Evolutionary conservation across 1,140 invertebrate species (phyloP).

Genomic region (Drosophila leontia): DNA sequence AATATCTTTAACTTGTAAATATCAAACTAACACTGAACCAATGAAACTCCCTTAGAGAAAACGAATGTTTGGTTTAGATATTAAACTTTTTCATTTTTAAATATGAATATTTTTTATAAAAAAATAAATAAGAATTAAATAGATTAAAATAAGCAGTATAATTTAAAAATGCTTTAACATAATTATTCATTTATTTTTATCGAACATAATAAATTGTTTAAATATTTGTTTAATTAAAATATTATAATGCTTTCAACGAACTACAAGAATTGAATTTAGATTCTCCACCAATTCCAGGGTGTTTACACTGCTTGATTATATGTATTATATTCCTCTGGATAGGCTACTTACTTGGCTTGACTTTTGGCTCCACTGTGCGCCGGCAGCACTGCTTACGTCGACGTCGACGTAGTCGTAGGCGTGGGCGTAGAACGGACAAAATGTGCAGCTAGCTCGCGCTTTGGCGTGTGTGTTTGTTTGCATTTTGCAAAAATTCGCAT

Average conservation of each 20-base stretch:
- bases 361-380: conserved; percentile 32
- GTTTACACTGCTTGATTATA: neutral
- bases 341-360: conserved; percentile 37
- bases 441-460: conserved; percentile 32
- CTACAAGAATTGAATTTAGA: neutral
- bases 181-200: neutral
- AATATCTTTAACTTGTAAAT: neutral
- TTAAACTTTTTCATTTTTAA: too few species aligned
- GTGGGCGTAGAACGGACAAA: conserved; percentile 18
- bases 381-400: conserved; percentile 26
- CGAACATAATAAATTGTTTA: neutral
- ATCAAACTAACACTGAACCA: neutral
- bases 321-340: neutral
- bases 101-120: too few species aligned
- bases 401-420: conserved; percentile 38
- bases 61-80: too few species aligned
- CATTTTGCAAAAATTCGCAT: conserved; percentile 44
- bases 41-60: too few species aligned
- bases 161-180: neutral
- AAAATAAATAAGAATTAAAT: neutral
- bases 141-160: neutral
- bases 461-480: conserved; percentile 44
- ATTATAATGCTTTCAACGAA: neutral
- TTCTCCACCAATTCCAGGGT: too few species aligned
- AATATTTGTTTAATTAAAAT: too few species aligned